Evolutionary conservation across 2,888 invertebrate species (phyloP), one percentile per base, ranked within the genome.

Genomic region (Pedicia rivosa): DNA sequence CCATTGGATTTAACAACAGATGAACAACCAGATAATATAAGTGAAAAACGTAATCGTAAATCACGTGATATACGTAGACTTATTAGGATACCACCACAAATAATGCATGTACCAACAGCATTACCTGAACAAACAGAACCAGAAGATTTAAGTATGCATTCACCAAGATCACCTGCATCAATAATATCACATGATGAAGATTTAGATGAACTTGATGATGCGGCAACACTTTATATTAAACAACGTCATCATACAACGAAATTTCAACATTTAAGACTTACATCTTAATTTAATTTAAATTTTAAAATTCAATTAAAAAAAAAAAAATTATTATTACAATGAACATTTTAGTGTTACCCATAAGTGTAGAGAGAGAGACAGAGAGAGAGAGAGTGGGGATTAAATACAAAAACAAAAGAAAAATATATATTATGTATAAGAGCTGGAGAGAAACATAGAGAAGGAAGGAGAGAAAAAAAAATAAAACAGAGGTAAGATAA

Each of bases 121-220:
- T 54, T 72, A 33, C 86, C 87, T 13, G 86, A 81, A 57, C 90
- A 90, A 64, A 88, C 88, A 3, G 88, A 88, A 57, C 90, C 90
- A 6, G 88, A 90, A 56, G 90, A 90, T 56, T 66, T 90, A 44
- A 86, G 86, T 38, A 75, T 87, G 69, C 72, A 68, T 32, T 53
- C 56, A 39, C 55, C 59, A 2, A 53, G 55, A 35, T 54, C 50
- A 8, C 47, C 46, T 9, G 56, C 62, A n/a, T 44, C 67, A 2
- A 39, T 61, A 40, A 64, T 64, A 14, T 44, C 44, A 6, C 53
- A 56, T 39, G 70, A 70, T 22, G 65, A 66, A 17, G 66, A 67
- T 39, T 62, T 68, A 15, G 65, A 67, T 38, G 68, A 70, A 35
- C 50, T 66, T 17, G 67, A 68, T 42, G 67, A 70, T 41, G 64